These are phyloP conservation scores for Diplogasteroides magnus DNA, from an alignment of 1,140 invertebrate species.

Conservation along the genomic window DNA sequence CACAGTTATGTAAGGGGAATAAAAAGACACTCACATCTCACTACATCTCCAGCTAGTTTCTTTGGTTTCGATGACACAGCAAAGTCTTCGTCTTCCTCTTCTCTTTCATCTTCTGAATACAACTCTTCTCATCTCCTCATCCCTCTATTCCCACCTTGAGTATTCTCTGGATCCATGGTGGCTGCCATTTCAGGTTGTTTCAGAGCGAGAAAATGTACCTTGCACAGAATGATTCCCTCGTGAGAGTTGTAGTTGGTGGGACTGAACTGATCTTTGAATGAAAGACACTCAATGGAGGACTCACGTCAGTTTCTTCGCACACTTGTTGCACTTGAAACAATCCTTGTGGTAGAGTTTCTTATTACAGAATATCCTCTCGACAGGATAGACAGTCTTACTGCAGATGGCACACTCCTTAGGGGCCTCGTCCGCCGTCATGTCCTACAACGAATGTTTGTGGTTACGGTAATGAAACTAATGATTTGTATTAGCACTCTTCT, in stretches of 20 bases:
- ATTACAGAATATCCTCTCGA: constrained; percentile 51
- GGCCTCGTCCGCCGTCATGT: constrained; percentile 38
- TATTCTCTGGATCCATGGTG: constrained; percentile 33
- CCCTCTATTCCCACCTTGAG: constrained; percentile 18
- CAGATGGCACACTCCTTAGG: constrained; percentile 52
- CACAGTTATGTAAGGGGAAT: not conserved
- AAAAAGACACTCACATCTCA: constrained; percentile 39
- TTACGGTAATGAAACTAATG: too few species aligned
- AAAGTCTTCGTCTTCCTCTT: constrained; percentile 46
- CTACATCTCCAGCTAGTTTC: constrained; percentile 42
- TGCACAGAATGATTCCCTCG: constrained; percentile 42
- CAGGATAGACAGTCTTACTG: constrained; percentile 55
- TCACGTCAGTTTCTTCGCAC: constrained; percentile 53
- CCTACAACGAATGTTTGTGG: constrained; percentile 13
- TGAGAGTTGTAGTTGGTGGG: constrained; percentile 52
- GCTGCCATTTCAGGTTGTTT: constrained; percentile 45
- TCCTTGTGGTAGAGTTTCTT: constrained; percentile 54
- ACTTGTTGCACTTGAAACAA: constrained; percentile 55
- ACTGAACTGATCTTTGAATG: constrained; percentile 36
- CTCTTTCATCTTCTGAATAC: constrained; percentile 32
- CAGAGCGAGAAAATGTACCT: constrained; percentile 42
- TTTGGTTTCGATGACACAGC: constrained; percentile 52
- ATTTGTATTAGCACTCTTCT: too few species aligned
- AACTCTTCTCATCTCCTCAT: not conserved
- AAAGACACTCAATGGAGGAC: constrained; percentile 14